Percentiles rank a stretch among this genome's conserved stretches.
phyloP scores from a whole-genome alignment of 2,113 vertebrate species.

The Ciconia maguari region DNA sequence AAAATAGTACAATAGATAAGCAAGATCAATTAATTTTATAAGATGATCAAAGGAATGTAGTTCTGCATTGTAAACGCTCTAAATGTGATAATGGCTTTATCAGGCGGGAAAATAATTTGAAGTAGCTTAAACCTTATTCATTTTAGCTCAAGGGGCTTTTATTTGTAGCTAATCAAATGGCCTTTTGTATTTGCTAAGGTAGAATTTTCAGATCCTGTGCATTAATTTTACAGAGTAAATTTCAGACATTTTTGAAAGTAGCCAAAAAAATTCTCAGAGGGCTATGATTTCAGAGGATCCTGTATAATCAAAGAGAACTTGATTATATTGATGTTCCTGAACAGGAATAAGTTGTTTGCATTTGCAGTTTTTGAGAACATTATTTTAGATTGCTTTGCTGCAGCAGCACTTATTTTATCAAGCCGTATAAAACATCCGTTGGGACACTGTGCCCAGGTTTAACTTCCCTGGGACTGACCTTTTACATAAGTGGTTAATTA shows the following conservation, averaged over 20 bases:
- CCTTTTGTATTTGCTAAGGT: constrained; percentile 72
- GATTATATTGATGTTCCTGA: neutral
- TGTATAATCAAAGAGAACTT: constrained; percentile 1
- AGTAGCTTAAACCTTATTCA: constrained; percentile 73
- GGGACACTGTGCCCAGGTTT: neutral
- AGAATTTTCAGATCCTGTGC: constrained; percentile 68
- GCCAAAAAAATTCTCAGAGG: constrained; percentile 41
- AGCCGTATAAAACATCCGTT: neutral
- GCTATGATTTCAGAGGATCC: constrained; percentile 6
- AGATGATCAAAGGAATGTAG: constrained; percentile 85
- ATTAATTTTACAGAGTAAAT: constrained; percentile 69
- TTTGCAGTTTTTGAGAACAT: neutral
- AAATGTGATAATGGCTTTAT: constrained; percentile 80
- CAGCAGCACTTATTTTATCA: neutral
- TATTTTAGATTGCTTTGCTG: neutral
- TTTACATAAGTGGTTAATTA: neutral
- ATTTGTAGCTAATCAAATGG: constrained; percentile 74
- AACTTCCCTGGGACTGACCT: neutral
- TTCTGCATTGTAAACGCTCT: constrained; percentile 76
- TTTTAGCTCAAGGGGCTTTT: constrained; percentile 76
- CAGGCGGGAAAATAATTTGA: constrained; percentile 75
- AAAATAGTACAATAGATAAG: constrained; percentile 92
- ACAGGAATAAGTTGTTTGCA: neutral
- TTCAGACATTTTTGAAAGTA: constrained; percentile 57
- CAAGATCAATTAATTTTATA: constrained; percentile 84